Evolutionary conservation across 2,888 invertebrate species (phyloP), one percentile per base, ranked within the genome.

Genomic region (Mycalesis mineus): DNA sequence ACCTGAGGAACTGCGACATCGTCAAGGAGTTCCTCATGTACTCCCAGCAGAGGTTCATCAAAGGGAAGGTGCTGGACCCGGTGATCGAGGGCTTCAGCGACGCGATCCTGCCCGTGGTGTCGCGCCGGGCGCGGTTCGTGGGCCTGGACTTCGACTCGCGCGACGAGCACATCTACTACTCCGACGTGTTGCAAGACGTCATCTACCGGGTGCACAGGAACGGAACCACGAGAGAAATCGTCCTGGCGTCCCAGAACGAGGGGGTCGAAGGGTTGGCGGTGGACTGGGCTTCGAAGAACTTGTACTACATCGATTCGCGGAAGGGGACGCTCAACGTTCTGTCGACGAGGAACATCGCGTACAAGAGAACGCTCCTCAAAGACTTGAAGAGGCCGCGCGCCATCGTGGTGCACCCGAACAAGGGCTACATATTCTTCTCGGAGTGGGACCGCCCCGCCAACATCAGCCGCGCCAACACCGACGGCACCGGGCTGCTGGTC

Each of bases 401-500:
- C 5, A 97, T 99, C 59, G 98, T 98, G 0, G 97, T 98, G 0
- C 98, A 99, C 84, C 99, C 99, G 0, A 97, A 97, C 75, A 95
- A 94, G 74, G 98, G 98, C 67, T 97, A 91, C 71, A 94, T 98
- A 50, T 98, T 98, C 88, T 98, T 96, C 91, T 96, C 98, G 0
- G 98, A 98, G 78, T 98, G 98, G 96, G 97, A 97, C 73, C 92
- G 98, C 3, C 98, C 98, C 0, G 98, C 98, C 0, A 98, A 98
- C 77, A 99, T 99, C 63, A 98, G 97, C 58, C 91, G 98, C 66
- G 97, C 98, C 0, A 94, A 95, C 69, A 93, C 96, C 0, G 98
- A 99, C 74, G 99, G 98, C 1, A 94, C 93, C 0, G 95, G 95
- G 66, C 89, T 97, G 15, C 88, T 95, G 2, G 95, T 97, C 0